These are phyloP conservation scores for Chydorus sphaericus DNA, from an alignment of 2,888 invertebrate species.

Conservation along the genomic window DNA sequence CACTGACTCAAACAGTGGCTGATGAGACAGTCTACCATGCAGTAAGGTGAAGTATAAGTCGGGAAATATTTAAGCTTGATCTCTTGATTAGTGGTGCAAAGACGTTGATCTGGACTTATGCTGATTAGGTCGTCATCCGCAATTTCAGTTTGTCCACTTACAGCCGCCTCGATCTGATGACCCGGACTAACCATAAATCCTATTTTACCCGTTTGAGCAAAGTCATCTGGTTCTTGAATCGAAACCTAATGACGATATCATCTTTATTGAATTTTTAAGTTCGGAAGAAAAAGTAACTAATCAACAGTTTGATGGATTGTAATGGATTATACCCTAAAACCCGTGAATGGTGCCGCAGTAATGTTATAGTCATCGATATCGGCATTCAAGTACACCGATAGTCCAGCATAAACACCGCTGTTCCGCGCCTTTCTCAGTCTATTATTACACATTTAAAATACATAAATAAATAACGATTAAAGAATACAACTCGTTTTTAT, in stretches of 20 bases:
- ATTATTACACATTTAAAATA: not conserved
- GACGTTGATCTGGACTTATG: not conserved
- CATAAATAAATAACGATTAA: too few relatives aligned
- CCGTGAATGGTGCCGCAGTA: slow-evolving; percentile 8
- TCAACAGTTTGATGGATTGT: too few relatives aligned
- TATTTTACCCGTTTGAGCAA: too few relatives aligned
- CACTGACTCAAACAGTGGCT: slow-evolving; percentile 6
- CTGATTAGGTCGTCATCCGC: not conserved
- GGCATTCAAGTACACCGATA: slow-evolving; percentile 7
- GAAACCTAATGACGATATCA: too few relatives aligned
- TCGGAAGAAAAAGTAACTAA: too few relatives aligned
- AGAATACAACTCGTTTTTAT: too few relatives aligned
- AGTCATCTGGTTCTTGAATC: too few relatives aligned
- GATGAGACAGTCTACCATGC: slow-evolving; percentile 13
- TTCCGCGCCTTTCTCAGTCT: not conserved
- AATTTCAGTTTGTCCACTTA: not conserved
- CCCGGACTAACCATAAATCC: slow-evolving; percentile 14
- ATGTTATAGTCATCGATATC: slow-evolving; percentile 12
- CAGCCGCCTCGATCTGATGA: not conserved
- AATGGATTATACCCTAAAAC: slow-evolving; percentile 16
- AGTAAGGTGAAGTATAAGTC: slow-evolving; percentile 9
- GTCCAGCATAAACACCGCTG: slow-evolving; percentile 9
- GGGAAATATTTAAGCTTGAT: slow-evolving; percentile 11
- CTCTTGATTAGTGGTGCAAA: slow-evolving; percentile 11
- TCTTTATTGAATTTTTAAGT: too few relatives aligned